Conservation (phyloP, 2,888 invertebrate species). For the Taenaris catops region DNA sequence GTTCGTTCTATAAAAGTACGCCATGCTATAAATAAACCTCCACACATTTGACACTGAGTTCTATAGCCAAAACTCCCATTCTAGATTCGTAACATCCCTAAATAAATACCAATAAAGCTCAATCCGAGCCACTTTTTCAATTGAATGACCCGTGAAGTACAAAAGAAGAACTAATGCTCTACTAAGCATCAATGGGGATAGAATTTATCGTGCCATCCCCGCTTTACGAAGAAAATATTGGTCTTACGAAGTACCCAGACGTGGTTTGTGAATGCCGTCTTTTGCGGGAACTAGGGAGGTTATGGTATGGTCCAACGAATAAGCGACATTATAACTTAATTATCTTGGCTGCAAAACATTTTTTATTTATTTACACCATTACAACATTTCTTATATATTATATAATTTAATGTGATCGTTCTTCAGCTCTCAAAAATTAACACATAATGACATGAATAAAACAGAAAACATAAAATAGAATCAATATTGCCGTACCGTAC, state of each 20-base stretch:
- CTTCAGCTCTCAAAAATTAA: no score
- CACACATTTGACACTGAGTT: conserved; percentile 6
- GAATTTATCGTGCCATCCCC: conserved; percentile 70
- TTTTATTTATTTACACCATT: no score
- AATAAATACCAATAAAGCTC: conserved; percentile 38
- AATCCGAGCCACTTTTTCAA: conserved; percentile 50
- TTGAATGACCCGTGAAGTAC: conserved; percentile 49
- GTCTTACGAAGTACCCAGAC: conserved; percentile 74
- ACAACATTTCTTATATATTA: no score
- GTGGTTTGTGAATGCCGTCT: conserved; percentile 63
- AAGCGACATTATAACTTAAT: no score
- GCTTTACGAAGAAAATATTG: conserved; percentile 71
- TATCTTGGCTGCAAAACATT: no score
- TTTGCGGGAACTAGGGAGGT: conserved; percentile 46
- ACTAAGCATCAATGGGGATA: conserved; percentile 70
- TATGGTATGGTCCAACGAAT: conserved; percentile 26
- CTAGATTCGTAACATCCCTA: conserved; percentile 8
- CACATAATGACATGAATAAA: no score
- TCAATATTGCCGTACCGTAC: no score
- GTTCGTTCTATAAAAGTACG: background rate
- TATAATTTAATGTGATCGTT: no score
- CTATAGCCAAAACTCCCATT: conserved; percentile 7
- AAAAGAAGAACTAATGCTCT: conserved; percentile 72
- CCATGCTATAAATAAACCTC: conserved; percentile 12
- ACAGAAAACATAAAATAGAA: no score